Percentiles rank a stretch among this genome's conserved stretches.
phyloP scores from a whole-genome alignment of 2,113 vertebrate genomes.

The Percina caprodes region DNA sequence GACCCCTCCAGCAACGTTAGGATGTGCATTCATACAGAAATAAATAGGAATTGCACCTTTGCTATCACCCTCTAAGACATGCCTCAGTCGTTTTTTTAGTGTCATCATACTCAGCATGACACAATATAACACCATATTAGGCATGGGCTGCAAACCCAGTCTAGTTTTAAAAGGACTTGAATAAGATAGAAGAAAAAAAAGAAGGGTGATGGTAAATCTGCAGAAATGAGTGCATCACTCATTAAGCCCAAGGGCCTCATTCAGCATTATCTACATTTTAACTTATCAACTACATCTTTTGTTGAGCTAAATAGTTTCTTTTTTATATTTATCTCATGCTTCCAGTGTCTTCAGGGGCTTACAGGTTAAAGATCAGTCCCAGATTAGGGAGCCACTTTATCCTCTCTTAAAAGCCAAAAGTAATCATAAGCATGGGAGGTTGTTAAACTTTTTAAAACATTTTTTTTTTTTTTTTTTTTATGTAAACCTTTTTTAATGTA shows the following conservation, averaged over 20 bases:
- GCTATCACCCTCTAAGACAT: no score
- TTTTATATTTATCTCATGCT: not conserved
- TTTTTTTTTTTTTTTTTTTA: no score
- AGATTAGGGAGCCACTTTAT: not conserved
- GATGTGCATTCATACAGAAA: no score
- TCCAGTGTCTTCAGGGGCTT: not conserved
- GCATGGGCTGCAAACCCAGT: no score
- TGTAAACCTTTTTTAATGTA: not conserved
- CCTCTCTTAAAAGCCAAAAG: not conserved
- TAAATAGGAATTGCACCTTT: no score
- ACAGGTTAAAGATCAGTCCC: not conserved
- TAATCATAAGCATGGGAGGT: not conserved
- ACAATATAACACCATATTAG: not conserved
- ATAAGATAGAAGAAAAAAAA: not conserved
- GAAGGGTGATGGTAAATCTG: not conserved
- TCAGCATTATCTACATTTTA: not conserved
- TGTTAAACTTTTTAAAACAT: not conserved
- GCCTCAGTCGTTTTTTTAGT: no score
- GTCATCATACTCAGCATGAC: not conserved
- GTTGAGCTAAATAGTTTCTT: not conserved
- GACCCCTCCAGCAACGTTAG: no score
- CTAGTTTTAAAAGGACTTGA: not conserved
- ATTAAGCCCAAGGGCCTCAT: not conserved
- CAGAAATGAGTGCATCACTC: not conserved
- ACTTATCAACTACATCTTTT: not conserved